A percentile compares a stretch with the other conserved stretches of the same genome.
phyloP scores from a whole-genome alignment of 2,113 vertebrate species.

The Micronisus gabar region DNA sequence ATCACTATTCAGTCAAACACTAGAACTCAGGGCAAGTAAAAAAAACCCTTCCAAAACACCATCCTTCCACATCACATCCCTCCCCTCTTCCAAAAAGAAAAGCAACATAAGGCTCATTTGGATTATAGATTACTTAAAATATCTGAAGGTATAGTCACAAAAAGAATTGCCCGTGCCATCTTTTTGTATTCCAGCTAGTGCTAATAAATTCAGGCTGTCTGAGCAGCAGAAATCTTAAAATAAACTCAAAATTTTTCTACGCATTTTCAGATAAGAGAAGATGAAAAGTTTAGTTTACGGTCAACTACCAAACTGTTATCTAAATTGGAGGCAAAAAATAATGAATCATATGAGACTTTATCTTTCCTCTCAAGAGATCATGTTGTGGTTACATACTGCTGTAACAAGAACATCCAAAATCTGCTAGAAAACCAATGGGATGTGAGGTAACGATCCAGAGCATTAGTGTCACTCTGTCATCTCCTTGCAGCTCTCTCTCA shows the following conservation, averaged over 20 bases:
- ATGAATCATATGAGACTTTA: neutral
- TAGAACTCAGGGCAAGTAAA: neutral
- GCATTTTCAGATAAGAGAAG: neutral
- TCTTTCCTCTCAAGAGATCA: neutral
- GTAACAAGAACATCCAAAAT: neutral
- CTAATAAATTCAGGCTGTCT: neutral
- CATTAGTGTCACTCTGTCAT: neutral
- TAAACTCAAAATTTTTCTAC: neutral
- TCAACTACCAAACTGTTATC: neutral
- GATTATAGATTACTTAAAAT: neutral
- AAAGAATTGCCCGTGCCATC: neutral
- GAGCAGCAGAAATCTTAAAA: neutral
- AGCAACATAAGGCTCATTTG: neutral
- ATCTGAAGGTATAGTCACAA: neutral
- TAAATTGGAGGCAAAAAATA: neutral
- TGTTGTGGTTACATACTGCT: neutral
- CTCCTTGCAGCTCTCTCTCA: neutral
- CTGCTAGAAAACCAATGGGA: neutral
- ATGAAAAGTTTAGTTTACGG: neutral
- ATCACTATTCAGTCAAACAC: neutral
- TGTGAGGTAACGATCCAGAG: accelerated
- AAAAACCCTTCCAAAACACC: neutral
- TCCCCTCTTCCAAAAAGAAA: neutral
- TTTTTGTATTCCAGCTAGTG: neutral
- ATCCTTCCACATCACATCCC: neutral